A percentile compares a stretch with the other conserved stretches of the same genome.
Evolutionary conservation across 2,888 invertebrate genomes (phyloP).

Genomic region (Aphrophora alni): DNA sequence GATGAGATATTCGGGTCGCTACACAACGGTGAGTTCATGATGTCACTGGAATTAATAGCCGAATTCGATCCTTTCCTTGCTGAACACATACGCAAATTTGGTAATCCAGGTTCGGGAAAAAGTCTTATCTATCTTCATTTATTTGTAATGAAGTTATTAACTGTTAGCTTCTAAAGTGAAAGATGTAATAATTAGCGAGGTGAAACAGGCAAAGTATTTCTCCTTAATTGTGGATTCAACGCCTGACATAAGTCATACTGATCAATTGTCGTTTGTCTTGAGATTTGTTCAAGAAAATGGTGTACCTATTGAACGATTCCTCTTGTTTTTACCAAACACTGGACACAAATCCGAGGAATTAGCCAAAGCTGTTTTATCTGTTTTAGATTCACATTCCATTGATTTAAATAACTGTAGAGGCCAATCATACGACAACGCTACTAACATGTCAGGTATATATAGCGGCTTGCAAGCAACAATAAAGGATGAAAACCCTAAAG

Average conservation of each 20-base stretch:
- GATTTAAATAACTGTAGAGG: constrained; percentile 48
- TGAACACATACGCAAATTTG: constrained; percentile 28
- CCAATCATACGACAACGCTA: constrained; percentile 52
- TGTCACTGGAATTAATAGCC: constrained; percentile 37
- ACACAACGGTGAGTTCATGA: constrained; percentile 33
- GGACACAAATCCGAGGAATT: constrained; percentile 30
- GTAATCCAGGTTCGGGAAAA: constrained; percentile 28
- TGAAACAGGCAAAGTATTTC: constrained; percentile 27
- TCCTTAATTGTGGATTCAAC: constrained; percentile 24
- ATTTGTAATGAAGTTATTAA: constrained; percentile 31
- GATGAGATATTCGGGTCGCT: constrained; percentile 38
- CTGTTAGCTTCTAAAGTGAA: constrained; percentile 27
- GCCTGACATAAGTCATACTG: constrained; percentile 23
- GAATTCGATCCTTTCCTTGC: constrained; percentile 35
- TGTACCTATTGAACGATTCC: constrained; percentile 33
- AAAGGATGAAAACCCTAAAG: constrained; percentile 22
- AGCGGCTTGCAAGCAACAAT: constrained; percentile 32
- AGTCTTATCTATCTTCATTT: constrained; percentile 33
- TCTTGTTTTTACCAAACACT: constrained; percentile 29
- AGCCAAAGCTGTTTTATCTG: constrained; percentile 20
- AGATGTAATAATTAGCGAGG: constrained; percentile 24
- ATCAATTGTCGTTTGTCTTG: constrained; percentile 35
- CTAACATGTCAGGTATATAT: constrained; percentile 38
- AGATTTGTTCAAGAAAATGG: constrained; percentile 31
- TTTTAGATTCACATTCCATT: constrained; percentile 21